phyloP scores from a whole-genome alignment of 2,888 invertebrate genomes.

The Selenia dentaria region DNA sequence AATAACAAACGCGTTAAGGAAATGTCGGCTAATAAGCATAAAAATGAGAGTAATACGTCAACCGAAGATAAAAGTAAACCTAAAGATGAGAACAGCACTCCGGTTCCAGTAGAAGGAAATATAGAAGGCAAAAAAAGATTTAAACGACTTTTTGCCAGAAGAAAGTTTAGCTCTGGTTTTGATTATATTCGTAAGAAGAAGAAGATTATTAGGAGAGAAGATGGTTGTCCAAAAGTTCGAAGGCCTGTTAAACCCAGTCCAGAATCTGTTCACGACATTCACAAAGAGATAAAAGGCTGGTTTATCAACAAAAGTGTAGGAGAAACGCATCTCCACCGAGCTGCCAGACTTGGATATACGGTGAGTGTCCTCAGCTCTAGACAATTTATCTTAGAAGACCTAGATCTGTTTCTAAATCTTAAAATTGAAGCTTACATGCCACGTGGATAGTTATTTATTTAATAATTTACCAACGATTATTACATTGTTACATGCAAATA shows the following conservation, averaged over 20 bases:
- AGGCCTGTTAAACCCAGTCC: constrained; percentile 83
- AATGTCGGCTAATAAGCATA: constrained; percentile 56
- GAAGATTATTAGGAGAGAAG: constrained; percentile 87
- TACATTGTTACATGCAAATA: too few species aligned
- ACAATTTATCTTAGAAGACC: too few species aligned
- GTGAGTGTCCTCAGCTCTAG: constrained; percentile 77
- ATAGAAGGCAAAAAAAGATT: constrained; percentile 78
- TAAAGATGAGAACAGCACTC: constrained; percentile 63
- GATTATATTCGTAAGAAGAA: constrained; percentile 96
- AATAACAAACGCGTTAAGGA: constrained; percentile 75
- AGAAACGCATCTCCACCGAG: constrained; percentile 96
- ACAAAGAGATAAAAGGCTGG: constrained; percentile 94
- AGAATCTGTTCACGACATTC: constrained; percentile 90
- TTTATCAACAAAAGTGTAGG: constrained; percentile 97
- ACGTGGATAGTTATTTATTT: too few species aligned
- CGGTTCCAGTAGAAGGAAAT: constrained; percentile 56
- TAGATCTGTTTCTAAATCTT: too few species aligned
- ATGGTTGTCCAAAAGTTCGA: constrained; percentile 69
- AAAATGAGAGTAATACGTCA: constrained; percentile 58
- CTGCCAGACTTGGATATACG: constrained; percentile 94
- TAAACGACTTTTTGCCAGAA: constrained; percentile 87
- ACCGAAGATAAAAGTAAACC: constrained; percentile 71
- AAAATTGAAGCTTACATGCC: too few species aligned
- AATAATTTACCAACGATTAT: too few species aligned
- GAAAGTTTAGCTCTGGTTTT: constrained; percentile 93